Conservation (phyloP, 92 coral and sea anemone species). For the Epizoanthus stellaris region DNA sequence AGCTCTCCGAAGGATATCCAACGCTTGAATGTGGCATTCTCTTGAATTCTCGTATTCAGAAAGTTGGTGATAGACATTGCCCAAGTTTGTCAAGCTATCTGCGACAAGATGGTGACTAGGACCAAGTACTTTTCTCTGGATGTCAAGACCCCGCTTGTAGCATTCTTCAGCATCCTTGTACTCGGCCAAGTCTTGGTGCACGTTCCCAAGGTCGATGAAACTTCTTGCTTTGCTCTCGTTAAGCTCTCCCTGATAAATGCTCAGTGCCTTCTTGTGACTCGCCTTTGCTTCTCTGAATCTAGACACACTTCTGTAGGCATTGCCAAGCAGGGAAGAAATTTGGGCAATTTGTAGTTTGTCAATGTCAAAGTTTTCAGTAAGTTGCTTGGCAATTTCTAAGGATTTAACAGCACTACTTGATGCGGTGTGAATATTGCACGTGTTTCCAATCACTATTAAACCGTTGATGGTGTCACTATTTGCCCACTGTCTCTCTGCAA, state of each 20-base stretch:
- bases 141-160: slow-evolving; percentile 14
- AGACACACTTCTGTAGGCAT: slow-evolving; percentile 17
- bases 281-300: slow-evolving; percentile 31
- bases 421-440: neutral
- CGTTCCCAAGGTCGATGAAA: slow-evolving; percentile 29
- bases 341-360: slow-evolving; percentile 11
- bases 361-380: neutral
- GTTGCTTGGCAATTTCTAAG: slow-evolving; percentile 28
- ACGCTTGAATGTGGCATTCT: slow-evolving; percentile 31
- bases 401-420: slow-evolving; percentile 21
- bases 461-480: neutral
- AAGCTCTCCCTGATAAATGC: neutral
- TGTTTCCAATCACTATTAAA: slow-evolving; percentile 32
- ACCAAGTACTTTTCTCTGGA: slow-evolving; percentile 4
- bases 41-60: slow-evolving; percentile 30
- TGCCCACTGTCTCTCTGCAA: slow-evolving; percentile 29
- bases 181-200: slow-evolving; percentile 23
- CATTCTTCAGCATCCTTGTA: slow-evolving; percentile 20
- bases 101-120: slow-evolving; percentile 41
- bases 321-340: slow-evolving; percentile 29
- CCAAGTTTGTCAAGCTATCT: slow-evolving; percentile 47
- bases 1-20: slow-evolving; percentile 17
- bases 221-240: neutral
- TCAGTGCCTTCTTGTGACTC: neutral
- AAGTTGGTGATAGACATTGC: slow-evolving; percentile 11